These are phyloP conservation scores for Dynastes maya DNA, from an alignment of 2,888 invertebrate genomes.

Conservation along the genomic window DNA sequence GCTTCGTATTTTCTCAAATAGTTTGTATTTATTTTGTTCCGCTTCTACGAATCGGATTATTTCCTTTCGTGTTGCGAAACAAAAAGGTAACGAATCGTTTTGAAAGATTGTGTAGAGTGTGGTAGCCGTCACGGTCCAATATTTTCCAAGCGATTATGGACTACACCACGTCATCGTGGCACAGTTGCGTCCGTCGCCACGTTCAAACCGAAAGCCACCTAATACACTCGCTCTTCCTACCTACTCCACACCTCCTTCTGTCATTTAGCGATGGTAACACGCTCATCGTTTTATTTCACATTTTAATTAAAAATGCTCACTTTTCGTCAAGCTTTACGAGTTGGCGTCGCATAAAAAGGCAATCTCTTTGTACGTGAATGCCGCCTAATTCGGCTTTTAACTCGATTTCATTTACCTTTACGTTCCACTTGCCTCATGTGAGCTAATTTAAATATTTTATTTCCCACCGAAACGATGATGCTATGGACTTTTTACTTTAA, in stretches of 20 bases:
- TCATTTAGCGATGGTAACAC: constrained; percentile 13
- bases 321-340: constrained; percentile 40
- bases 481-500: neutral
- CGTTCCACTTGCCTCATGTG: constrained; percentile 57
- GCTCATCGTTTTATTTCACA: constrained; percentile 46
- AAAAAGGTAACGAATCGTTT: constrained; percentile 21
- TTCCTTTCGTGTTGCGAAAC: constrained; percentile 19
- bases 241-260: neutral
- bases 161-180: neutral
- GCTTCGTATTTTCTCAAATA: neutral
- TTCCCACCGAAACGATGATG: neutral
- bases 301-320: constrained; percentile 45
- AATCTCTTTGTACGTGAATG: constrained; percentile 40
- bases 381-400: constrained; percentile 56
- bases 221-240: no score
- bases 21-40: neutral
- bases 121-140: constrained; percentile 24
- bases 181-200: neutral
- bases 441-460: constrained; percentile 54
- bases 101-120: constrained; percentile 1
- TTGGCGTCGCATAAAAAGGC: constrained; percentile 39
- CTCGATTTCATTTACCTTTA: constrained; percentile 56
- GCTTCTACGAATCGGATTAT: constrained; percentile 4
- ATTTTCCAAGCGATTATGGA: constrained; percentile 18
- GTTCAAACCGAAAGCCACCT: neutral